Evolutionary conservation across 2,888 invertebrate genomes (phyloP).

Genomic region (Aphodius granarius): DNA sequence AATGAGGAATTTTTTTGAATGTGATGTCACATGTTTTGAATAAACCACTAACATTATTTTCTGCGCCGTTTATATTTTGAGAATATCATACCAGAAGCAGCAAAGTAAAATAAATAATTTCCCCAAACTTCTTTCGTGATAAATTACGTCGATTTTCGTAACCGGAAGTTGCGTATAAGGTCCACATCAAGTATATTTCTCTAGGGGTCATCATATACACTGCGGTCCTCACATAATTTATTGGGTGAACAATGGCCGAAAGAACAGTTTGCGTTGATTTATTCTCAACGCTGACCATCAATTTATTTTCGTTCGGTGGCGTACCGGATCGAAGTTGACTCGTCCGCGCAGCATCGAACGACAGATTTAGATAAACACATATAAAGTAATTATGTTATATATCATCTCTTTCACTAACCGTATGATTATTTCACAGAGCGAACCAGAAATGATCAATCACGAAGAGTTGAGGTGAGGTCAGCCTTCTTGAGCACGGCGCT

Average conservation of each 20-base stretch:
- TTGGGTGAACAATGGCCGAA: background rate
- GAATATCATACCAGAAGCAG: no score
- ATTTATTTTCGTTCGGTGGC: background rate
- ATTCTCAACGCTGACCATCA: background rate
- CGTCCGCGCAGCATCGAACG: background rate
- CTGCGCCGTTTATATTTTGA: no score
- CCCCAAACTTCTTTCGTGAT: no score
- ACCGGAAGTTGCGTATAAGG: background rate
- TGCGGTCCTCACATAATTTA: background rate
- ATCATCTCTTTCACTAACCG: slow-evolving; percentile 49
- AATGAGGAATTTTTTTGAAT: background rate
- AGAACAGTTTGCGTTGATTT: background rate
- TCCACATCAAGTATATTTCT: background rate
- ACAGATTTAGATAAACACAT: slow-evolving; percentile 35
- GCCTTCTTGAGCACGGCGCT: background rate
- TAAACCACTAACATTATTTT: no score
- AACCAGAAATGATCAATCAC: slow-evolving; percentile 47
- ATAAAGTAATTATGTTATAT: slow-evolving; percentile 45
- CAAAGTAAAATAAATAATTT: no score
- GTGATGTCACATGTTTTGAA: no score
- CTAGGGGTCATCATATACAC: background rate
- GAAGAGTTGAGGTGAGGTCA: background rate
- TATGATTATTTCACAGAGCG: slow-evolving; percentile 49
- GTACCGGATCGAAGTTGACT: background rate
- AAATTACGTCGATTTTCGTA: background rate